phyloP scores from a whole-genome alignment of 2,797 vertebrate genomes.

The Pelobates cultripes region DNA sequence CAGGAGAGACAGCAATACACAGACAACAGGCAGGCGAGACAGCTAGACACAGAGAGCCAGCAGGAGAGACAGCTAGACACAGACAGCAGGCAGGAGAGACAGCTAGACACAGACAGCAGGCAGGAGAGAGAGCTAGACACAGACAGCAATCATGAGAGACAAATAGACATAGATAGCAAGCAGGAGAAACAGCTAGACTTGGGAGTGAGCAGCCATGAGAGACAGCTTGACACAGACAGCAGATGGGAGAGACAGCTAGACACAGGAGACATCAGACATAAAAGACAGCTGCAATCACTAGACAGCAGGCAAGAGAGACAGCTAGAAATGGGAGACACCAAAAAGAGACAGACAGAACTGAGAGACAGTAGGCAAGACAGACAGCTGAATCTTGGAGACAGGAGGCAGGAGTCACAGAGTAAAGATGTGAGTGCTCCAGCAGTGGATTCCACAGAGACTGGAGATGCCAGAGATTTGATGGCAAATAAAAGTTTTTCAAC shows the following conservation, averaged over 20 bases:
- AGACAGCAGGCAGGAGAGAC: background rate
- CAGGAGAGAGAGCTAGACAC: background rate
- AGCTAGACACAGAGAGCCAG: background rate
- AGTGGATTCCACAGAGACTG: background rate
- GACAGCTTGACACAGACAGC: background rate
- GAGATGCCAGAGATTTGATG: background rate
- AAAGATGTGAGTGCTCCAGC: background rate
- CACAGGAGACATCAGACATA: background rate
- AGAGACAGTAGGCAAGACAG: background rate
- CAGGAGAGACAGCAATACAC: background rate
- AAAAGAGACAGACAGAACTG: no score
- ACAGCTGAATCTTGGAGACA: background rate
- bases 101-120: background rate
- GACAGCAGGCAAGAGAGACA: background rate
- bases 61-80: background rate
- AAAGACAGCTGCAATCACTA: background rate
- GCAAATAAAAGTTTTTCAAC: no score
- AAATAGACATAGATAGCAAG: background rate
- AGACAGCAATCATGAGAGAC: background rate
- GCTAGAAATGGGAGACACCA: background rate
- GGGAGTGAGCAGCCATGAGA: background rate
- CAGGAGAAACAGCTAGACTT: background rate
- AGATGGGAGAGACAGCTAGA: background rate
- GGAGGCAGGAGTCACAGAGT: no score
- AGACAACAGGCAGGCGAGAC: background rate